Evolutionary conservation across 2,113 vertebrate genomes (phyloP).

Genomic region (Dryoscopus gambensis): DNA sequence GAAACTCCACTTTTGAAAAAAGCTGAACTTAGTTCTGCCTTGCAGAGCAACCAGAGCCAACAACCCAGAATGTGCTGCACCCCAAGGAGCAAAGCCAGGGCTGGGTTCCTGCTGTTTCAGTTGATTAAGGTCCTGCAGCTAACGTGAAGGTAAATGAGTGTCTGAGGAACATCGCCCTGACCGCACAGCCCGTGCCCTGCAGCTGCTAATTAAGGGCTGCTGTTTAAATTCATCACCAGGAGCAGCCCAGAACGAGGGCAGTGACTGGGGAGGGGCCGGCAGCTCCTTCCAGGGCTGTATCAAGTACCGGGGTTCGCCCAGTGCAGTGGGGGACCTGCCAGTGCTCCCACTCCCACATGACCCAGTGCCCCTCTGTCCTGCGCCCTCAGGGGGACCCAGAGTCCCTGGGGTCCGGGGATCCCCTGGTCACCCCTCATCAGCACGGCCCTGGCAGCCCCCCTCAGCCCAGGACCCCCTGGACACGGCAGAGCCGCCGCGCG

Average conservation of each 20-base stretch:
- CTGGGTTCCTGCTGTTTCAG: background rate
- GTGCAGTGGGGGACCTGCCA: background rate
- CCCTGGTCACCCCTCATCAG: accelerated
- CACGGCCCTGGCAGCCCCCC: background rate
- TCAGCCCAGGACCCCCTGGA: background rate
- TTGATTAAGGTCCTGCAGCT: background rate
- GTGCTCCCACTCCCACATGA: background rate
- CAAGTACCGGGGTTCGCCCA: accelerated
- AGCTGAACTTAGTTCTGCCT: background rate
- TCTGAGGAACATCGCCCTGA: background rate
- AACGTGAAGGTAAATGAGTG: background rate
- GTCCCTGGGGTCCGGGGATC: background rate
- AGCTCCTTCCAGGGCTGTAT: background rate
- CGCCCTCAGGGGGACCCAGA: background rate
- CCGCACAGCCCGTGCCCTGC: background rate
- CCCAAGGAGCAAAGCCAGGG: background rate
- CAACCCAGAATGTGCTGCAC: background rate
- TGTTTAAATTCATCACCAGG: background rate
- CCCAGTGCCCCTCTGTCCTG: background rate
- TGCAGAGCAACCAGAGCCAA: background rate
- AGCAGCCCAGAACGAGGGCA: background rate
- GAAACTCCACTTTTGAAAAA: background rate
- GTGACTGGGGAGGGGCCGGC: background rate
- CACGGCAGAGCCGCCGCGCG: accelerated
- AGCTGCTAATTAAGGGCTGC: background rate